A percentile compares a stretch with the other conserved stretches of the same genome.
Conservation (phyloP, 2,113 vertebrate genomes). For the Pseudorasbora parva region DNA sequence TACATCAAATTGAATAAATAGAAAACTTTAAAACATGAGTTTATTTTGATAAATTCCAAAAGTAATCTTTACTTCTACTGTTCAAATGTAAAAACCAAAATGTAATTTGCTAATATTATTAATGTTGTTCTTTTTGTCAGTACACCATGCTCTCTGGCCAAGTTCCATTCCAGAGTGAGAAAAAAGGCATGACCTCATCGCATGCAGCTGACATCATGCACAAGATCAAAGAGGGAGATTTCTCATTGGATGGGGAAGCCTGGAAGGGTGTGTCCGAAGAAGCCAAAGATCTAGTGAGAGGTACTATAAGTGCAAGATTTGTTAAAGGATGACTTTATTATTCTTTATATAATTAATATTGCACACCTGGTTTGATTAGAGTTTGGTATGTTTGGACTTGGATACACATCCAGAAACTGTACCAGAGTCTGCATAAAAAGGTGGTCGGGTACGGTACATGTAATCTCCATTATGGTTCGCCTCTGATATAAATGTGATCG, state of each 20-base stretch:
- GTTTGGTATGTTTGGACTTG: too few relatives aligned
- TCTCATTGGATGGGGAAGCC: constrained; percentile 87
- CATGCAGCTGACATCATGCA: constrained; percentile 90
- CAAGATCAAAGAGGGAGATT: constrained; percentile 91
- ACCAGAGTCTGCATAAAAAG: not conserved
- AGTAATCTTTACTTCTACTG: not conserved
- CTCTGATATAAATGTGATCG: too few relatives aligned
- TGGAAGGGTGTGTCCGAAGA: constrained; percentile 90
- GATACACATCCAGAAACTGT: too few relatives aligned
- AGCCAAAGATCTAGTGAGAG: constrained; percentile 92
- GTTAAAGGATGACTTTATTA: too few relatives aligned
- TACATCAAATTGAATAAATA: not conserved
- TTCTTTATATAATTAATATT: too few relatives aligned
- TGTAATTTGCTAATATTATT: not conserved
- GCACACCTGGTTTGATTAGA: too few relatives aligned
- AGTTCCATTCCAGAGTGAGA: constrained; percentile 88
- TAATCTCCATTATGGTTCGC: not conserved
- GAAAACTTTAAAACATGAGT: too few relatives aligned
- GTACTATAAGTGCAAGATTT: too few relatives aligned
- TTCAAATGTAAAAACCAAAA: not conserved
- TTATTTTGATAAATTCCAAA: not conserved
- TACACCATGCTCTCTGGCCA: constrained; percentile 94
- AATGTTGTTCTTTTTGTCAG: constrained; percentile 62
- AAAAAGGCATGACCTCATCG: constrained; percentile 82
- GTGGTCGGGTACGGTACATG: not conserved